These are phyloP conservation scores for Cirrhinus molitorella DNA, from an alignment of 2,797 vertebrate species.

Conservation along the genomic window DNA sequence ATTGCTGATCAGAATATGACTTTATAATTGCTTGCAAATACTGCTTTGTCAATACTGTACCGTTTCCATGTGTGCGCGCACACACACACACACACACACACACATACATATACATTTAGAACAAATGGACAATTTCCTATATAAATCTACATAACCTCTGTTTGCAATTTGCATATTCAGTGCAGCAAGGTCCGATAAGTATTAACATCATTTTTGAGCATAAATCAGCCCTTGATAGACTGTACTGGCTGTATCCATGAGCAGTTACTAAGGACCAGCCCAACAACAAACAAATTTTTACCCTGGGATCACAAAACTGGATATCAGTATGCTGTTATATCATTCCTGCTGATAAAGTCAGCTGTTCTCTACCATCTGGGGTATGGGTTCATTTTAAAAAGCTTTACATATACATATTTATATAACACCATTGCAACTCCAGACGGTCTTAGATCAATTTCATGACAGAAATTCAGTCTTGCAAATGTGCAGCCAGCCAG, in stretches of 20 bases:
- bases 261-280: slow-evolving; percentile 18
- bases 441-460: neutral
- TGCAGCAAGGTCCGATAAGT: slow-evolving; percentile 70
- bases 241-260: slow-evolving; percentile 66
- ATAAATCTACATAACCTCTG: slow-evolving; percentile 71
- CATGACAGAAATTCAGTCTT: neutral
- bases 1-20: neutral
- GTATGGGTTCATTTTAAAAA: neutral
- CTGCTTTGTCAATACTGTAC: slow-evolving; percentile 23
- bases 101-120: slow-evolving; percentile 51
- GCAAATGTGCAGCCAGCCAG: neutral
- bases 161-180: slow-evolving; percentile 71
- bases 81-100: slow-evolving; percentile 42
- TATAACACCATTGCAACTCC: neutral
- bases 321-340: neutral
- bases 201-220: slow-evolving; percentile 56
- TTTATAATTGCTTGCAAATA: slow-evolving; percentile 26
- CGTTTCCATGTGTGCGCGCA: neutral
- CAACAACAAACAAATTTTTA: neutral
- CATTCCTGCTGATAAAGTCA: neutral
- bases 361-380: neutral
- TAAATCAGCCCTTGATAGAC: slow-evolving; percentile 57
- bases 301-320: neutral
- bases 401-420: neutral
- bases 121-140: slow-evolving; percentile 70